Evolutionary conservation across 2,113 vertebrate species (phyloP), one percentile per base, ranked within the genome.

Genomic region (Craseonycteris thonglongyai): DNA sequence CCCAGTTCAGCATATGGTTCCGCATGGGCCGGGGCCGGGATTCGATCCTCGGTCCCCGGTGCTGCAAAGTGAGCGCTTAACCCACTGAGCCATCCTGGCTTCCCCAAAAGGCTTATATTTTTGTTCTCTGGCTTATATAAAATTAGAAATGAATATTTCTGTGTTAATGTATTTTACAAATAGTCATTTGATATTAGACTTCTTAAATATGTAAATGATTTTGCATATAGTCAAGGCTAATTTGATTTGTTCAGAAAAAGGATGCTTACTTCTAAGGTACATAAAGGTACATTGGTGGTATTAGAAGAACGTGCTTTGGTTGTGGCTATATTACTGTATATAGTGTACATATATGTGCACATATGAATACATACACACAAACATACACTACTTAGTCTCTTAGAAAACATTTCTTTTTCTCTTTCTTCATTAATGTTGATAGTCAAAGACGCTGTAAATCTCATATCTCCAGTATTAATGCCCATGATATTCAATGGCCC

Each of bases 91-190:
- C n/a, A n/a, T n/a, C n/a, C n/a, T n/a, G n/a, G n/a, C n/a, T n/a
- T n/a, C n/a, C n/a, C n/a, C n/a, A n/a, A n/a, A n/a, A n/a, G n/a
- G n/a, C n/a, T 38, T 79, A 42, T 47, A 75, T 84, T 74, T 76
- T 91, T 91, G 28, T 79, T 95, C 80, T 82, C 40, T 89, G 26
- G 80, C 15, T 91, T 78, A 68, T 10, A 21, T 71, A 79, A 86
- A 95, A 58, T 71, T n/a, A 66, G 30, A 96, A 71, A 35, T 79
- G 89, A 92, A 83, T 93, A 45, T 51, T 88, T 91, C 71, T 79
- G 21, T 61, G 16, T 69, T 78, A 81, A 65, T 47, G 58, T 72
- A 59, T 45, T 76, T 90, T 68, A 69, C 68, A 90, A 95, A 75
- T 28, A 79, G 61, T 14, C n/a, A 5, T 95, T 78, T 91, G 65